Evolutionary conservation across 2,797 vertebrate genomes (phyloP).

Genomic region (Remorina albescens): DNA sequence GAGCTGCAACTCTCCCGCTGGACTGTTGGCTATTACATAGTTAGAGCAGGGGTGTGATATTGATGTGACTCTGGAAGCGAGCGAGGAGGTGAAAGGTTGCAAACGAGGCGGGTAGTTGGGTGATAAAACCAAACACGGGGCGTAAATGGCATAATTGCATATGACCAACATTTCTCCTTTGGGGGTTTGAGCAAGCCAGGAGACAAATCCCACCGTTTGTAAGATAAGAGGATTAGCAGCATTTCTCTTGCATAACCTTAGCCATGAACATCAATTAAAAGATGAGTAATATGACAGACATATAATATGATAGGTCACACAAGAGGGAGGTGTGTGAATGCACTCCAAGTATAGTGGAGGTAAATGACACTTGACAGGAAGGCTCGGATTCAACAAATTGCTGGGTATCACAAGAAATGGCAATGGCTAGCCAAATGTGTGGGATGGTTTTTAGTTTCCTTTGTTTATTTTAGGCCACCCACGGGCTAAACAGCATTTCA

Average conservation of each 20-base stretch:
- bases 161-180: background rate
- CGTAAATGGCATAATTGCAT: constrained; percentile 14
- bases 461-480: constrained; percentile 9
- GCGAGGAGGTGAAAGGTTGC: constrained; percentile 24
- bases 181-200: constrained; percentile 7
- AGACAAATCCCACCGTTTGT: background rate
- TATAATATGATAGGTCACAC: background rate
- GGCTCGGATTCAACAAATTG: constrained; percentile 11
- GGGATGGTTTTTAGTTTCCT: constrained; percentile 25
- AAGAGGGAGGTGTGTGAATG: background rate
- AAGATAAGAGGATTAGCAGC: constrained; percentile 21
- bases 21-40: constrained; percentile 16
- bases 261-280: constrained; percentile 10
- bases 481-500: constrained; percentile 28
- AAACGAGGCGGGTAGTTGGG: constrained; percentile 33
- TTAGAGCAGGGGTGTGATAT: constrained; percentile 8
- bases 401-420: background rate
- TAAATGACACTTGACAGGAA: constrained; percentile 21
- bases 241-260: constrained; percentile 18
- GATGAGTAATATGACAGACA: constrained; percentile 5
- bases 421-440: constrained; percentile 21
- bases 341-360: constrained; percentile 5
- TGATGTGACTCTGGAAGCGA: constrained; percentile 9
- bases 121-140: constrained; percentile 15
- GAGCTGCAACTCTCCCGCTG: constrained; percentile 9